Evolutionary conservation across 2,888 invertebrate species (phyloP), one percentile per base, ranked within the genome.

Genomic region (Protodeltote pygarga): DNA sequence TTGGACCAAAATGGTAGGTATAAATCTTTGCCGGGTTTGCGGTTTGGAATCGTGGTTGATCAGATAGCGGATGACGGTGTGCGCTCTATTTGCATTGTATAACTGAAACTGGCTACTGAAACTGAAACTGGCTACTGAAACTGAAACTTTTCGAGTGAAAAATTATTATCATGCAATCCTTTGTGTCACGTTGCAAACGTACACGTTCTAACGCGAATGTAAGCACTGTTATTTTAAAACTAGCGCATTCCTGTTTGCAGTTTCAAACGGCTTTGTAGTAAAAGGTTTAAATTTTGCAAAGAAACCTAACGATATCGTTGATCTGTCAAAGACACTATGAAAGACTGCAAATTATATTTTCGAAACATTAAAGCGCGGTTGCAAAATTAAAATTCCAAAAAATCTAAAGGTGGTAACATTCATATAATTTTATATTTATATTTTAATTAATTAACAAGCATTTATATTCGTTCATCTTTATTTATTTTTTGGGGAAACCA

Each of bases 61-160:
- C 69, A 57, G 71, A 74, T 68, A 66, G 50, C 57, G 52, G 28
- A 33, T 58, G 65, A 60, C 53, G 59, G 55, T 46, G 50, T 44
- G 51, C n/a, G n/a, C 27, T 42, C 39, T 58, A 67, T 73, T 69
- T 70, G 61, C 55, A 73, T 69, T 60, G 48, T 65, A 59, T 52
- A 65, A 57, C 53, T 20, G 28, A 46, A 15, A n/a, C n/a, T n/a
- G n/a, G n/a, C n/a, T n/a, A n/a, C n/a, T n/a, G n/a, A n/a, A n/a
- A n/a, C n/a, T n/a, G n/a, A n/a, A n/a, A n/a, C n/a, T n/a, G n/a
- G n/a, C n/a, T n/a, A n/a, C n/a, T n/a, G n/a, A n/a, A 11, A 27
- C 17, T 39, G 28, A 23, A 58, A 64, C 50, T 59, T 74, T 71
- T 58, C 39, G 44, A 58, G 45, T 64, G 62, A 70, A 70, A 69